Conservation (phyloP, 2,113 vertebrate genomes). For the Dolichallabes microphthalmus region DNA sequence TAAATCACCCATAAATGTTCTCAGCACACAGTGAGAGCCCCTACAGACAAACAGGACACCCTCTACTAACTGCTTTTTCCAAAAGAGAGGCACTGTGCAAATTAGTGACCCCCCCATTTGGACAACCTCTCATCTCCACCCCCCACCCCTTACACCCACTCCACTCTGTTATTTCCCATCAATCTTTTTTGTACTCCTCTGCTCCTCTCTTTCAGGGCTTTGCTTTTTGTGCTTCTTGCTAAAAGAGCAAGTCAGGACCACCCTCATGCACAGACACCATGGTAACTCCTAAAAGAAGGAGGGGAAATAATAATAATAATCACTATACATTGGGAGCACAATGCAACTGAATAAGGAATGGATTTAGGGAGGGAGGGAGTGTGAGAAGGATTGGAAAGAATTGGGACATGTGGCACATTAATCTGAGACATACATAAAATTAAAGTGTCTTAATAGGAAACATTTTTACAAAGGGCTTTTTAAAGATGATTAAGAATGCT, state of each 20-base stretch:
- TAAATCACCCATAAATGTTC: conserved; percentile 55
- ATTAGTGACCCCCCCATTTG: conserved; percentile 54
- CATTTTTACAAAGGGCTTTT: neutral
- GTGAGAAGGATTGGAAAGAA: conserved; percentile 12
- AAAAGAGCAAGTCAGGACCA: conserved; percentile 63
- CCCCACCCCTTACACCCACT: conserved; percentile 16
- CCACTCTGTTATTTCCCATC: conserved; percentile 28
- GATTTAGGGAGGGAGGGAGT: conserved; percentile 6
- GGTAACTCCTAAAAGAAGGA: conserved; percentile 46
- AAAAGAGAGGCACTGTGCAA: conserved; percentile 54
- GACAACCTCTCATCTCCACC: conserved; percentile 22
- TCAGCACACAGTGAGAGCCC: conserved; percentile 43
- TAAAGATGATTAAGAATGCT: neutral
- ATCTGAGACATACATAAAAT: neutral
- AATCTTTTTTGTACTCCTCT: conserved; percentile 19
- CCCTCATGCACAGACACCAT: conserved; percentile 54
- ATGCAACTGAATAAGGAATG: conserved; percentile 29
- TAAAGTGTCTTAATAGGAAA: neutral
- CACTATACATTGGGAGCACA: conserved; percentile 39
- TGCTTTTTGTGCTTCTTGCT: conserved; percentile 56
- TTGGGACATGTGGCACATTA: conserved; percentile 13
- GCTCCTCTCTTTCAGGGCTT: conserved; percentile 48
- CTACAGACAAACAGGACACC: conserved; percentile 48
- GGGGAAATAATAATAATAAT: conserved; percentile 40
- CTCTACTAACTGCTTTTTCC: conserved; percentile 46